phyloP scores from a whole-genome alignment of 2,113 vertebrate species.

The Mus pahari region DNA sequence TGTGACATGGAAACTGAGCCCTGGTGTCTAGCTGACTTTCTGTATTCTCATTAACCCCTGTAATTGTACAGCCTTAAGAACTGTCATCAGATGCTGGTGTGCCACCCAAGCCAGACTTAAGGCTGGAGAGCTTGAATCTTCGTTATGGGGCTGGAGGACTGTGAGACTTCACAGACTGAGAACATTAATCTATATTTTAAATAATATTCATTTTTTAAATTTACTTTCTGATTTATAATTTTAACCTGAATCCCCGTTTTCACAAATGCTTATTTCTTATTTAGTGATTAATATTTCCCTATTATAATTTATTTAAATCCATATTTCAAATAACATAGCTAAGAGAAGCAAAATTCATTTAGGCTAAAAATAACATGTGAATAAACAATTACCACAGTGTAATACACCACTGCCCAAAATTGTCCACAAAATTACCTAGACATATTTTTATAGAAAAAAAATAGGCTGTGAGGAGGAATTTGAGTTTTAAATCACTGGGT shows the following conservation, averaged over 20 bases:
- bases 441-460: slow-evolving; percentile 57
- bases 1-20: background rate
- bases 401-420: background rate
- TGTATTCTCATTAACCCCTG: background rate
- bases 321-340: slow-evolving; percentile 11
- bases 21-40: background rate
- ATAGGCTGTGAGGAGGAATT: slow-evolving; percentile 69
- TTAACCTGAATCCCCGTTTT: slow-evolving; percentile 48
- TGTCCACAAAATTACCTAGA: background rate
- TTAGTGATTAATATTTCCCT: slow-evolving; percentile 20
- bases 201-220: background rate
- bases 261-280: slow-evolving; percentile 47
- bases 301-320: slow-evolving; percentile 58
- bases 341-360: slow-evolving; percentile 13
- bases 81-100: accelerated
- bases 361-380: slow-evolving; percentile 60
- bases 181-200: background rate
- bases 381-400: slow-evolving; percentile 4
- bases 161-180: background rate
- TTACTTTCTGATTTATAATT: background rate
- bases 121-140: background rate
- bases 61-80: accelerated
- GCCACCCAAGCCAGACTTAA: background rate
- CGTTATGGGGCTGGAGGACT: background rate
- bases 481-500: slow-evolving; percentile 78